A percentile compares a stretch with the other conserved stretches of the same genome.
Conservation (phyloP, 2,888 invertebrate species). For the Thumatha senex region DNA sequence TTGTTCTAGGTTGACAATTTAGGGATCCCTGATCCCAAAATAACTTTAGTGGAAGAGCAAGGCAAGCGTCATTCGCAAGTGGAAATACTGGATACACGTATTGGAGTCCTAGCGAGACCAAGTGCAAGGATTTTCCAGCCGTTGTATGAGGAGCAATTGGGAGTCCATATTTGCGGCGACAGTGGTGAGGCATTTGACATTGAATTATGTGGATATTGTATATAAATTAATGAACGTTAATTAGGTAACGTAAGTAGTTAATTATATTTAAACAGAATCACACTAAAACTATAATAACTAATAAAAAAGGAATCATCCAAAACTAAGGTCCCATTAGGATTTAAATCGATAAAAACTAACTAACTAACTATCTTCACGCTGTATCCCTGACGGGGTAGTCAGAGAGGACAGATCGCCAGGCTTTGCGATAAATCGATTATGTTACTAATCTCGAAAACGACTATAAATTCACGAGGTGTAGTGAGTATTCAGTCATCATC, state of each 20-base stretch:
- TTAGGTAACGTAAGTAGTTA: neutral
- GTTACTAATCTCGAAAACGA: too few relatives aligned
- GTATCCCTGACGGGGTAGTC: too few relatives aligned
- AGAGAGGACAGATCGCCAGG: too few relatives aligned
- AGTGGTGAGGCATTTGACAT: slow-evolving; percentile 50
- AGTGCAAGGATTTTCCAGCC: slow-evolving; percentile 92
- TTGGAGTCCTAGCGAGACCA: slow-evolving; percentile 90
- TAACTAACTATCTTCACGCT: too few relatives aligned
- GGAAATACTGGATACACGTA: slow-evolving; percentile 87
- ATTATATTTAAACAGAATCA: neutral
- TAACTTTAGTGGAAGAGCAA: slow-evolving; percentile 88
- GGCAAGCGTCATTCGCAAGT: slow-evolving; percentile 88
- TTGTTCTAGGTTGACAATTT: slow-evolving; percentile 84
- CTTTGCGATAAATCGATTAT: too few relatives aligned
- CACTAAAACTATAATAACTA: neutral
- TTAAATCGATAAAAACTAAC: too few relatives aligned
- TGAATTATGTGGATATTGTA: neutral
- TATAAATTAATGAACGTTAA: neutral
- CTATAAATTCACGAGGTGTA: too few relatives aligned
- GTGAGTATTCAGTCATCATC: too few relatives aligned
- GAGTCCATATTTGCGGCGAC: slow-evolving; percentile 86
- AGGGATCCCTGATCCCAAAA: slow-evolving; percentile 84
- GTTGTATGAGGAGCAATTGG: slow-evolving; percentile 91
- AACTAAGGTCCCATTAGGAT: too few relatives aligned
- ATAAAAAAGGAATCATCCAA: too few relatives aligned